Evolutionary conservation across 2,113 vertebrate species (phyloP).

Genomic region (Grus americana): DNA sequence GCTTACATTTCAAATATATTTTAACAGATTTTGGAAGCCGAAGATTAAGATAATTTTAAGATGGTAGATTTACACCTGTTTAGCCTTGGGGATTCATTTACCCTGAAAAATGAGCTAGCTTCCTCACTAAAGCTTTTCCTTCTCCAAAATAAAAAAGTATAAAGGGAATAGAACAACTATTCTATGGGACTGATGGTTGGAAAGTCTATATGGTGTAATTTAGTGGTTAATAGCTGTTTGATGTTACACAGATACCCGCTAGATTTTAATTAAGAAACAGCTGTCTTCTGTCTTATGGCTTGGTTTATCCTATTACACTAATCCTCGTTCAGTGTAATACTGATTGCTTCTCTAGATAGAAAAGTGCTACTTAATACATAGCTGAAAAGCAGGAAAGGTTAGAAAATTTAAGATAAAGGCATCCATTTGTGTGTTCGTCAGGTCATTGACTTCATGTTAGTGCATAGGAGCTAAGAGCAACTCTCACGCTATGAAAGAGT

Average conservation of each 20-base stretch:
- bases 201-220: not conserved
- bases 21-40: not conserved
- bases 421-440: not conserved
- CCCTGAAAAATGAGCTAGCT: not conserved
- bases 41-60: not conserved
- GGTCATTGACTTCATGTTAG: not conserved
- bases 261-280: slow-evolving; percentile 54
- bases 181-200: not conserved
- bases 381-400: slow-evolving; percentile 48
- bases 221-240: not conserved
- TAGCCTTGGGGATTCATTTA: not conserved
- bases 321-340: not conserved
- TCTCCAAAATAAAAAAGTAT: not conserved
- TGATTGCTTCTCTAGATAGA: slow-evolving; percentile 51
- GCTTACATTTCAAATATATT: not conserved
- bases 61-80: not conserved
- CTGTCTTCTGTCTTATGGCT: not conserved
- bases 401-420: slow-evolving; percentile 12
- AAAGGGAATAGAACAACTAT: not conserved
- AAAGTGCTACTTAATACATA: not conserved
- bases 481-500: not conserved
- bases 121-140: not conserved
- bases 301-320: slow-evolving; percentile 26
- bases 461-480: not conserved
- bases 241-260: slow-evolving; percentile 1